These are phyloP conservation scores for Glomeris maerens DNA, from an alignment of 1,140 invertebrate species.

Conservation along the genomic window DNA sequence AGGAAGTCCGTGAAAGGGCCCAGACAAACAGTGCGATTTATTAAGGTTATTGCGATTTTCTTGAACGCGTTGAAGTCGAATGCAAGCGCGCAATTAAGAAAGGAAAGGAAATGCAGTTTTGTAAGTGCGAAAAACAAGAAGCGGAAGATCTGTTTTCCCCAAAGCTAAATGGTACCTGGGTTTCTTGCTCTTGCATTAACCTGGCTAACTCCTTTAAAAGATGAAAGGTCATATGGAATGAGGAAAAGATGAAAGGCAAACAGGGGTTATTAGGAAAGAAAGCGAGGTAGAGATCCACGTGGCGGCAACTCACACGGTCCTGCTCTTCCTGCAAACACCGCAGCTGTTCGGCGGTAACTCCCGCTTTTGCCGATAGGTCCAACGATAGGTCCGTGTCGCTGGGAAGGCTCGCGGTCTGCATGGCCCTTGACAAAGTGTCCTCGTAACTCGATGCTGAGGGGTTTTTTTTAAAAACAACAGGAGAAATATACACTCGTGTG, in stretches of 20 bases:
- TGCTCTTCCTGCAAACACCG: slow-evolving; percentile 42
- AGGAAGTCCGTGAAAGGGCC: no score
- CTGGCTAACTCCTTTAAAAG: slow-evolving; percentile 45
- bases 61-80: background rate
- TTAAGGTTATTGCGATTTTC: no score
- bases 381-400: no score
- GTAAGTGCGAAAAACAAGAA: no score
- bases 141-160: no score
- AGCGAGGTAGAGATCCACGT: background rate
- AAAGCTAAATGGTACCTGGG: no score
- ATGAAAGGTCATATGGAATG: slow-evolving; percentile 14
- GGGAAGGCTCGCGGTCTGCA: background rate
- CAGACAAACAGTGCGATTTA: no score
- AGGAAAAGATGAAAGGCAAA: slow-evolving; percentile 1
- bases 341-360: no score
- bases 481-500: no score
- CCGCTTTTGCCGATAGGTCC: no score
- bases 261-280: slow-evolving; percentile 14
- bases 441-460: background rate
- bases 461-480: no score
- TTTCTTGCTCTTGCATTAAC: slow-evolving; percentile 48
- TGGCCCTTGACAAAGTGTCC: background rate
- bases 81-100: background rate
- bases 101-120: no score
- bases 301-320: slow-evolving; percentile 37